phyloP scores from a whole-genome alignment of 2,888 invertebrate genomes.

The Mimumesa dahlbomi region DNA sequence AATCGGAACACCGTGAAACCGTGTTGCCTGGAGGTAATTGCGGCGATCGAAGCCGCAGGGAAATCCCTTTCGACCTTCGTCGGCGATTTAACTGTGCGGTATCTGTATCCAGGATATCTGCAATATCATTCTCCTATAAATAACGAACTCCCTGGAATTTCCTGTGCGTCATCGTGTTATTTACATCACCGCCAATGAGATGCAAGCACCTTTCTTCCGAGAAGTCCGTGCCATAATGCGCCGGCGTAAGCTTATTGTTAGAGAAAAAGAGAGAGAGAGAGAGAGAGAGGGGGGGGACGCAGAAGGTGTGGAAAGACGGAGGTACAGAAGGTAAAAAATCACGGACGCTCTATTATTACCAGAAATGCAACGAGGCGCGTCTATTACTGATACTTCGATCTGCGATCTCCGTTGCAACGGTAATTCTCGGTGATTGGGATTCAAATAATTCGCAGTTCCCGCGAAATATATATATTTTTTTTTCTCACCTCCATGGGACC shows the following conservation, averaged over 20 bases:
- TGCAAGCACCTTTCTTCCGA: slow-evolving; percentile 62
- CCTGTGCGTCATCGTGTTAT: slow-evolving; percentile 65
- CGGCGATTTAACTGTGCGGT: slow-evolving; percentile 28
- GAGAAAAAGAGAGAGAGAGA: too few species aligned
- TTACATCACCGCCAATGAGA: slow-evolving; percentile 60
- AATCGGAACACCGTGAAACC: too few species aligned
- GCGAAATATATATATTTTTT: not conserved
- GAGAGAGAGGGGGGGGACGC: too few species aligned
- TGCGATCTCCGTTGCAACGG: slow-evolving; percentile 8
- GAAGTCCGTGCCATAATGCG: slow-evolving; percentile 45
- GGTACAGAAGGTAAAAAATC: not conserved
- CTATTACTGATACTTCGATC: slow-evolving; percentile 28
- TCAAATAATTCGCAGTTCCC: slow-evolving; percentile 11
- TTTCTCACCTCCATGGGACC: not conserved
- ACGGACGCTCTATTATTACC: slow-evolving; percentile 41
- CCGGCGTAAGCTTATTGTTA: not conserved
- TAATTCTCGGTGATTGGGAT: slow-evolving; percentile 7
- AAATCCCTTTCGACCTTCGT: slow-evolving; percentile 8
- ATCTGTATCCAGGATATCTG: slow-evolving; percentile 48
- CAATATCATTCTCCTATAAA: slow-evolving; percentile 59
- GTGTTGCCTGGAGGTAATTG: not conserved
- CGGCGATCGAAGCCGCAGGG: not conserved
- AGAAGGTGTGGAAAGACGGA: not conserved
- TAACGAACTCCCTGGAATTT: slow-evolving; percentile 61
- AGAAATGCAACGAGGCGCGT: slow-evolving; percentile 36